Evolutionary conservation across 2,888 invertebrate genomes (phyloP).

Genomic region (Plagiodera versicolora): DNA sequence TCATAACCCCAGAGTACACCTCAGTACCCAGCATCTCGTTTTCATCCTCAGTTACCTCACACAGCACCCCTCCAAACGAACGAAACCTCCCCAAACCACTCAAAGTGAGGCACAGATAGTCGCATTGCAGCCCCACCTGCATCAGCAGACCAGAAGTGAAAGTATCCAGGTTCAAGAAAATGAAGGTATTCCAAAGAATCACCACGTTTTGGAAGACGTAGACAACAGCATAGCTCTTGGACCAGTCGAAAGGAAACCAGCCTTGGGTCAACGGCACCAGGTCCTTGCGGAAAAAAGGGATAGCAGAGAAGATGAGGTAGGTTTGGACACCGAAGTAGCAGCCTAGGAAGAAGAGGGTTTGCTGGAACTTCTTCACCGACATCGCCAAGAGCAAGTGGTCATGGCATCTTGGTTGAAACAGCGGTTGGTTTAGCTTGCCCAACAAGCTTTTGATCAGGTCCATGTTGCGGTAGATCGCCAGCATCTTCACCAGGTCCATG

Average conservation of each 20-base stretch:
- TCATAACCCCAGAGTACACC: constrained; percentile 12
- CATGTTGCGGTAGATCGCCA: constrained; percentile 16
- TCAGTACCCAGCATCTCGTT: neutral
- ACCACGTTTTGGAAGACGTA: constrained; percentile 23
- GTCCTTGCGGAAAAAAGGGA: constrained; percentile 2
- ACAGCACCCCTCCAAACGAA: constrained; percentile 12
- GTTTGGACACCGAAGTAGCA: constrained; percentile 8
- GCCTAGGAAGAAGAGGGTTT: constrained; percentile 2
- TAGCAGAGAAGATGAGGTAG: constrained; percentile 6
- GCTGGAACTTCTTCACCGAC: constrained; percentile 5
- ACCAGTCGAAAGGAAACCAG: constrained; percentile 25
- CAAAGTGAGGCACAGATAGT: constrained; percentile 19
- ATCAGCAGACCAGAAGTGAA: constrained; percentile 20
- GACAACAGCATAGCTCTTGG: constrained; percentile 16
- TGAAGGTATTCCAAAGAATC: constrained; percentile 14
- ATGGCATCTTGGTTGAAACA: constrained; percentile 4
- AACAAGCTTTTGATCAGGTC: constrained; percentile 12
- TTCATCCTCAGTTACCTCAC: neutral
- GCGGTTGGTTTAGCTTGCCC: constrained; percentile 8
- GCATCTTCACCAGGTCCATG: constrained; percentile 14
- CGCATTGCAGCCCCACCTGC: constrained; percentile 27
- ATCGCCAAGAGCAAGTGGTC: neutral
- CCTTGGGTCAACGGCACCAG: constrained; percentile 9
- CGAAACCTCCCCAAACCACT: constrained; percentile 15
- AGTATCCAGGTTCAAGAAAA: constrained; percentile 19